These are phyloP conservation scores for Sebastes iracundus DNA, from an alignment of 2,797 vertebrate genomes.

Conservation along the genomic window DNA sequence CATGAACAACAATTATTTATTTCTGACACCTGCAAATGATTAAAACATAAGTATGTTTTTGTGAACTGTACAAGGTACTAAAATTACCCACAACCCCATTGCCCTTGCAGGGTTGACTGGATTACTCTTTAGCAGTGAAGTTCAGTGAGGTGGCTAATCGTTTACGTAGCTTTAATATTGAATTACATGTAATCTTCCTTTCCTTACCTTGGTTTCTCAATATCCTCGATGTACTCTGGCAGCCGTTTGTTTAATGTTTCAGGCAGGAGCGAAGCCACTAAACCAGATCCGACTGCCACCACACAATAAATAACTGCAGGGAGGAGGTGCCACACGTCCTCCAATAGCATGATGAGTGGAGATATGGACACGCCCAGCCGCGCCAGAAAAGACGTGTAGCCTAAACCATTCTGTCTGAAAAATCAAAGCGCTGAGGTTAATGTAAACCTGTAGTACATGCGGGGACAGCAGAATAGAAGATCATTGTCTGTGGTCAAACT, in stretches of 20 bases:
- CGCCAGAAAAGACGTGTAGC: conserved; percentile 85
- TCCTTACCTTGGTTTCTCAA: conserved; percentile 79
- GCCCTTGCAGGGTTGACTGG: neutral
- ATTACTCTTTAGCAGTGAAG: conserved; percentile 19
- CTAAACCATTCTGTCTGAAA: conserved; percentile 91
- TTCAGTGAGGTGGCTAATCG: neutral
- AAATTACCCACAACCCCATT: neutral
- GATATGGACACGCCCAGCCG: conserved; percentile 88
- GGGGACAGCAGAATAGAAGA: conserved; percentile 32
- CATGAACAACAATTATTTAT: neutral
- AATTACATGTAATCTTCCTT: neutral
- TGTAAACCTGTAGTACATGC: neutral
- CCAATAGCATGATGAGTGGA: conserved; percentile 86
- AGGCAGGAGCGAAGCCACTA: conserved; percentile 81
- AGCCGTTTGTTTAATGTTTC: conserved; percentile 84
- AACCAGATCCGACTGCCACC: conserved; percentile 79
- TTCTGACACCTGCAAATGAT: conserved; percentile 7
- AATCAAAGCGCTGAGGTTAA: conserved; percentile 13
- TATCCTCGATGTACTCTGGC: conserved; percentile 89
- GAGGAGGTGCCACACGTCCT: conserved; percentile 85
- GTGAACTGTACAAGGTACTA: neutral
- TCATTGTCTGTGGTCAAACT: neutral
- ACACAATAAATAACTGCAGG: conserved; percentile 81
- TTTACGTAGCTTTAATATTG: conserved; percentile 34
- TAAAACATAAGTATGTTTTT: neutral